phyloP scores from a whole-genome alignment of 2,113 vertebrate genomes.

The Chamaea fasciata region DNA sequence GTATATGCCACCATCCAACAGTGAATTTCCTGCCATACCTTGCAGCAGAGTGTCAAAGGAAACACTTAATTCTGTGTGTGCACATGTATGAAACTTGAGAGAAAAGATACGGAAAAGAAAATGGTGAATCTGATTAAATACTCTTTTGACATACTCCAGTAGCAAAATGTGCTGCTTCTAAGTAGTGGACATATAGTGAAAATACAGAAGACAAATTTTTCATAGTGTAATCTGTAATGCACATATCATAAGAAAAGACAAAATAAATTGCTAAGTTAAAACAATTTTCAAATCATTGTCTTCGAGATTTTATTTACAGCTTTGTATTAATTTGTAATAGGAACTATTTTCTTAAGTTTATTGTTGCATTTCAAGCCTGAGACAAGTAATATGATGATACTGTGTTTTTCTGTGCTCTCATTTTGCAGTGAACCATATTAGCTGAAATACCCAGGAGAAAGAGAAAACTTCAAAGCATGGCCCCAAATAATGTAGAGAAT shows the following conservation, averaged over 20 bases:
- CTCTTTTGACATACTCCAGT: background rate
- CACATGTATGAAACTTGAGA: background rate
- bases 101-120: background rate
- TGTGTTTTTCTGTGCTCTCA: conserved; percentile 28
- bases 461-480: conserved; percentile 56
- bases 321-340: background rate
- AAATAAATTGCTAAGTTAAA: background rate
- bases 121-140: background rate
- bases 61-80: background rate
- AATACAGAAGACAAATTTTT: background rate
- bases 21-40: background rate
- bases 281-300: background rate
- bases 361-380: background rate
- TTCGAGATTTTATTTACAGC: background rate
- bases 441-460: conserved; percentile 58
- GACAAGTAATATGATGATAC: conserved; percentile 31
- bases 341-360: background rate
- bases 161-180: background rate
- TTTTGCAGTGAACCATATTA: conserved; percentile 58
- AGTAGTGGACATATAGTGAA: background rate
- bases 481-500: conserved; percentile 30
- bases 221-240: background rate
- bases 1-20: background rate
- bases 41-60: background rate
- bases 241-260: background rate